Percentiles rank a stretch among this genome's conserved stretches.
Conservation (phyloP, 1,140 invertebrate genomes). For the Aradophagus sp. region DNA sequence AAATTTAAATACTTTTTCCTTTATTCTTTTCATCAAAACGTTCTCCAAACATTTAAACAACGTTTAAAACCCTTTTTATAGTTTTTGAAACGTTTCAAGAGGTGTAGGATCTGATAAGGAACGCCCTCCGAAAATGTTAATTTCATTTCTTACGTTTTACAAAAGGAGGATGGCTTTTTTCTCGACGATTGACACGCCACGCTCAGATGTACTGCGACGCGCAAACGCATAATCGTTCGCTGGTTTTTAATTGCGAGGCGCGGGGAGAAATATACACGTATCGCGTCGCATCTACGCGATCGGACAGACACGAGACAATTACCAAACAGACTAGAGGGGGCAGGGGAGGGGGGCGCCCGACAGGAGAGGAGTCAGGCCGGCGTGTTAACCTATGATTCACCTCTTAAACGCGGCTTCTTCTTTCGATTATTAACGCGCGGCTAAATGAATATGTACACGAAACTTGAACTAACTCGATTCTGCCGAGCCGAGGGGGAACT, state of each 20-base stretch:
- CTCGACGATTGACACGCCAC: constrained; percentile 42
- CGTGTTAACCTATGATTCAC: constrained; percentile 71
- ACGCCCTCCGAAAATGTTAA: no score
- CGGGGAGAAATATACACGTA: constrained; percentile 53
- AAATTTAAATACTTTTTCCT: no score
- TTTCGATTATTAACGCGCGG: constrained; percentile 65
- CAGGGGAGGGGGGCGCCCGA: constrained; percentile 35
- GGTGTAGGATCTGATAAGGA: no score
- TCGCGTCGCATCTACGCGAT: constrained; percentile 64
- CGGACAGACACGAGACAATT: constrained; percentile 53
- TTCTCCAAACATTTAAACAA: no score
- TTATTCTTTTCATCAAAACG: no score
- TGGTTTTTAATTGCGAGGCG: constrained; percentile 59
- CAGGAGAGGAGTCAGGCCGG: constrained; percentile 36
- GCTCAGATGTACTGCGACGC: constrained; percentile 43
- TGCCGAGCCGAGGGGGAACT: constrained; percentile 34
- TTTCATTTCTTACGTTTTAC: no score
- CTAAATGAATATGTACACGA: constrained; percentile 73
- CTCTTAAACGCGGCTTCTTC: constrained; percentile 66
- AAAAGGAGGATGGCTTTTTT: no score
- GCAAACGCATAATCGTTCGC: constrained; percentile 65
- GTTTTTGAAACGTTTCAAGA: no score
- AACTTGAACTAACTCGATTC: constrained; percentile 70
- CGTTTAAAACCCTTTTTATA: no score
- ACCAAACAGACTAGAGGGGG: constrained; percentile 40